Conservation (phyloP, 2,113 vertebrate genomes). For the Myrmecobius fasciatus region DNA sequence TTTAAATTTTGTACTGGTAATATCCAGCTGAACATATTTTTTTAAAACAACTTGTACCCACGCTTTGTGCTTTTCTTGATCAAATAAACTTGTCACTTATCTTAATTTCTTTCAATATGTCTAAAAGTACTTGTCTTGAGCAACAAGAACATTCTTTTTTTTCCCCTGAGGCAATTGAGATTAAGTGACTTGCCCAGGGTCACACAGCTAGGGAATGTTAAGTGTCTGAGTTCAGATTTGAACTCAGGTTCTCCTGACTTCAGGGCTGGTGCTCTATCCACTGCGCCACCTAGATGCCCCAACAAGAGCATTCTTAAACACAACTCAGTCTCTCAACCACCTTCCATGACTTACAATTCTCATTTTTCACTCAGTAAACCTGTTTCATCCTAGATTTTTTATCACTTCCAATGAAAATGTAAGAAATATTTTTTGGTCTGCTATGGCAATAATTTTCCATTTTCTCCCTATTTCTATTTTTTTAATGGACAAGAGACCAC, state of each 20-base stretch:
- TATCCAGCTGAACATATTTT: neutral
- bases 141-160: no score
- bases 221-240: no score
- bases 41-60: neutral
- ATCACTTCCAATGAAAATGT: neutral
- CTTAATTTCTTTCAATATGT: neutral
- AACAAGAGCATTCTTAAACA: slow-evolving; percentile 8
- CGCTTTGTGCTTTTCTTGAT: neutral
- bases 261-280: no score
- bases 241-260: no score
- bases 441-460: neutral
- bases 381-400: neutral
- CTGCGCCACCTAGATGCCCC: no score
- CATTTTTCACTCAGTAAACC: neutral
- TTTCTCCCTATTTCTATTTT: neutral
- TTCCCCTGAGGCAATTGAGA: no score
- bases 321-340: neutral
- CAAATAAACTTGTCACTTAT: neutral
- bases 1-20: neutral
- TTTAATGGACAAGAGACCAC: neutral
- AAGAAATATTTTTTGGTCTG: neutral
- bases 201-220: no score
- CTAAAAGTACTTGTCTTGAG: neutral
- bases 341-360: neutral
- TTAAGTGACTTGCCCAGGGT: no score